Base-by-base conservation (phyloP, 1,140 invertebrate species). In the Scaptodrosophila lebanonensis region DNA sequence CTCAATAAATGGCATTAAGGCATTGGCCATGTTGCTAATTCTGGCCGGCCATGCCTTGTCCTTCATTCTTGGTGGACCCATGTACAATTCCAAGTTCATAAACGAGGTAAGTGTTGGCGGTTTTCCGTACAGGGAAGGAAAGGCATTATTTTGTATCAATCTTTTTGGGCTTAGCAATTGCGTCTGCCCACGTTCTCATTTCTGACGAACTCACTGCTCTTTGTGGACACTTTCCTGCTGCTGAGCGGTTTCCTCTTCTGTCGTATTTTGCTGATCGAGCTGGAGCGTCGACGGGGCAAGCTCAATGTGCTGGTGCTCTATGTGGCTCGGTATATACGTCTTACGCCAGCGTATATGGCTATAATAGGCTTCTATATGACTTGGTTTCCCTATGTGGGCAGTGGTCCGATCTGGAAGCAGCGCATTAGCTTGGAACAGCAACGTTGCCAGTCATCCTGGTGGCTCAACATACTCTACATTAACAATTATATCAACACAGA, bases 391-490 rank as follows among this genome's bases (percentile, higher is more conserved):
- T 89, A 90, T 69, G 86, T 92, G 3, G 91, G 90, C 13, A 88
- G 89, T 57, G 92, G 92, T 1, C 93, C 92, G 0, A 77, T 93
- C 8, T 94, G 93, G 93, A 85, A 89, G 27, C 86, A 87, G 18
- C 88, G 88, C 58, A 88, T 93, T 51, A 68, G 83, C 39, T 30
- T 89, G n/a, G 91, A 93, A 82, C 88, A 90, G 50, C 88, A 92
- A 38, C 87, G 91, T 52, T 95, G 94, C 73, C 67, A 89, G 51
- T 79, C 88, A 2, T 92, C 91, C 8, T 95, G 94, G 95, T 96
- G 95, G 95, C 88, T 91, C 0, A 95, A 95, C 85, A 87, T 95
- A n/a, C 87, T 95, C 1, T 95, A 94, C 79, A 88, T 95, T 12
- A 95, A 95, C 75, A 96, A 95, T 84, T 92, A 95, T 51, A 87